Evolutionary conservation across 2,797 vertebrate species (phyloP).

Genomic region (Atherinosoma microstoma): DNA sequence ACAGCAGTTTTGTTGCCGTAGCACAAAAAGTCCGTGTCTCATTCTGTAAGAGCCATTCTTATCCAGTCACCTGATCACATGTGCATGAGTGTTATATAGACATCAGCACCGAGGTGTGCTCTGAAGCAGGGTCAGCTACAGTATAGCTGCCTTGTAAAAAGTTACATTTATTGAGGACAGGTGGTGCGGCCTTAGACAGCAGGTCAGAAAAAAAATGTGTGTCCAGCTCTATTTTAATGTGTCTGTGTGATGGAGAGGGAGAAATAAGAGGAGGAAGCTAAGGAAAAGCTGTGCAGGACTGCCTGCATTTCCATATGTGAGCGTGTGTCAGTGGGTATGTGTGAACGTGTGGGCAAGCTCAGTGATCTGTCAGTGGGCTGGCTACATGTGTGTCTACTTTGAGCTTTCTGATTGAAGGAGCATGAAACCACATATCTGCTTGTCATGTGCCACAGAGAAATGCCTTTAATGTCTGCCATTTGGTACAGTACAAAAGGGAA

Average conservation of each 20-base stretch:
- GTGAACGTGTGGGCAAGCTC: slow-evolving; percentile 60
- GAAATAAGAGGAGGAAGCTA: slow-evolving; percentile 20
- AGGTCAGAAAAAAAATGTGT: slow-evolving; percentile 33
- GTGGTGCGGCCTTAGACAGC: slow-evolving; percentile 47
- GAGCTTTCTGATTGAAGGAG: slow-evolving; percentile 72
- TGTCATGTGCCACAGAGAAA: slow-evolving; percentile 76
- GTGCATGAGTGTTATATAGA: slow-evolving; percentile 51
- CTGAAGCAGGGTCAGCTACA: slow-evolving; percentile 56
- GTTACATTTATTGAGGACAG: slow-evolving; percentile 70
- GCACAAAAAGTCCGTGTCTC: slow-evolving; percentile 17
- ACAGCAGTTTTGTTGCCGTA: slow-evolving; percentile 14
- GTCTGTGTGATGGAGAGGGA: slow-evolving; percentile 38
- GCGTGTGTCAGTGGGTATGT: slow-evolving; percentile 55
- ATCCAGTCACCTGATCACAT: slow-evolving; percentile 50
- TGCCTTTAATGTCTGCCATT: slow-evolving; percentile 73
- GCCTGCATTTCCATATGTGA: slow-evolving; percentile 50
- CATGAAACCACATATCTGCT: slow-evolving; percentile 69
- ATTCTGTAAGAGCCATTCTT: slow-evolving; percentile 26
- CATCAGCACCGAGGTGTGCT: slow-evolving; percentile 58
- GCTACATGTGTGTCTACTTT: slow-evolving; percentile 78
- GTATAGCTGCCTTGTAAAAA: slow-evolving; percentile 53
- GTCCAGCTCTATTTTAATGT: slow-evolving; percentile 32
- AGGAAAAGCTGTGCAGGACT: slow-evolving; percentile 10
- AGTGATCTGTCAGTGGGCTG: slow-evolving; percentile 65
- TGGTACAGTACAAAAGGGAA: slow-evolving; percentile 54